Evolutionary conservation across 1,140 invertebrate species (phyloP), one percentile per base, ranked within the genome.

Genomic region (Triops longicaudatus): DNA sequence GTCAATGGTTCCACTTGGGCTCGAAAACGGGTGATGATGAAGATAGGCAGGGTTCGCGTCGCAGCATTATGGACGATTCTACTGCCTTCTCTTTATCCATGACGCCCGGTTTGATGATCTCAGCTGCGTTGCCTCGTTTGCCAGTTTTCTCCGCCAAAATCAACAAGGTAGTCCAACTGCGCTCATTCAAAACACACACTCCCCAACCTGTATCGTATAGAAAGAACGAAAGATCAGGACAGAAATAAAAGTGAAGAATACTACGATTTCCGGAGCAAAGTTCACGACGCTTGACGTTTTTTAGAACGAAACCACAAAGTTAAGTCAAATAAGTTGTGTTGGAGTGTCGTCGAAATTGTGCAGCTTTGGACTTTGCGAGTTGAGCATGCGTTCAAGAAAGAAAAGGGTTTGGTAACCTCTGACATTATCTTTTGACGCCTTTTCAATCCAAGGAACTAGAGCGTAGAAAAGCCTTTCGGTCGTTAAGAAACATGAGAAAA

Each of bases 131-230:
- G 50, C 50, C 50, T 63, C 50, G 50, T 22, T n/a, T 63, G 50
- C 50, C 50, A 63, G 50, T 63, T 9, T 63, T 63, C 50, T 63
- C 50, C 22, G 50, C 50, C 50, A 63, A 63, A 63, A 63, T 63
- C 50, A 63, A 63, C 50, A 63, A 63, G 50, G 50, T 63, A 63
- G 31, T 63, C 50, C 50, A 63, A 63, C 50, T 63, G 50, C 14
- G 22, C 50, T 14, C 50, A 9, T 63, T 63, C 50, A 22, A 22
- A 63, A 17, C 14, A 63, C 50, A n/a, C 50, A 22, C 14, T 22
- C 10, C n/a, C 17, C 17, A 22, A 63, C 50, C 22, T 63, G 0
- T 22, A n/a, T 63, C 17, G 50, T 5, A 14, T 5, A 63, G n/a
- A 63, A 22, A 63, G 6, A 63, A 17, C 22, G 22, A 9, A 63